phyloP scores from a whole-genome alignment of 2,888 invertebrate genomes.

The Acrobasis suavella region DNA sequence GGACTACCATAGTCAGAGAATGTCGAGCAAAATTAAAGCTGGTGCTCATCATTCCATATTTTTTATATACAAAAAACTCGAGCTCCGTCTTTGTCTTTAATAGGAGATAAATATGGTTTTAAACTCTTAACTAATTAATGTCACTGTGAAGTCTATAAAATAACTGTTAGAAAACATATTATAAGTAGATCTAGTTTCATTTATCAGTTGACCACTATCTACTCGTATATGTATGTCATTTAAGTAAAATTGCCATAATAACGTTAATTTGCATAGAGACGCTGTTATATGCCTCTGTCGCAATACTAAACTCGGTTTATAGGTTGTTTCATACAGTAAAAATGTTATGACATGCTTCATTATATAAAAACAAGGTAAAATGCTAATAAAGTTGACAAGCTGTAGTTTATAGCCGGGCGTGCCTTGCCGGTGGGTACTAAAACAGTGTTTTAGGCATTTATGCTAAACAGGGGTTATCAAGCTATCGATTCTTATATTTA shows the following conservation, averaged over 20 bases:
- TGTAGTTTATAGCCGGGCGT: constrained; percentile 58
- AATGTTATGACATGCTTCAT: constrained; percentile 68
- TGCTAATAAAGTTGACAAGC: constrained; percentile 65
- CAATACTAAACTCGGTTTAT: constrained; percentile 38
- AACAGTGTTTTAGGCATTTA: constrained; percentile 50
- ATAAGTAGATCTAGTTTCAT: too few relatives aligned
- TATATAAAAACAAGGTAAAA: constrained; percentile 61
- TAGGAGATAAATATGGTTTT: too few relatives aligned
- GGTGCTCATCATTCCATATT: too few relatives aligned
- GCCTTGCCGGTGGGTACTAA: constrained; percentile 38
- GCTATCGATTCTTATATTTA: constrained; percentile 45
- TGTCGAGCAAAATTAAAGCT: too few relatives aligned
- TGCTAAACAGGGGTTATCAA: constrained; percentile 50
- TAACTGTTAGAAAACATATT: too few relatives aligned
- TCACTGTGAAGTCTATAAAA: too few relatives aligned
- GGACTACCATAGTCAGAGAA: too few relatives aligned
- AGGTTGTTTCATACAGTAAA: constrained; percentile 66
- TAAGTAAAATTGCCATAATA: neutral
- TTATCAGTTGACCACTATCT: too few relatives aligned
- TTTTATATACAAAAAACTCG: too few relatives aligned
- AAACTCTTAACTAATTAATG: too few relatives aligned
- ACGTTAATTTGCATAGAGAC: neutral
- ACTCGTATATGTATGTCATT: neutral
- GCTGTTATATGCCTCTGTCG: neutral
- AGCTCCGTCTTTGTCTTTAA: too few relatives aligned